phyloP scores from a whole-genome alignment of 2,888 invertebrate genomes.

The Cephus sareptanus region DNA sequence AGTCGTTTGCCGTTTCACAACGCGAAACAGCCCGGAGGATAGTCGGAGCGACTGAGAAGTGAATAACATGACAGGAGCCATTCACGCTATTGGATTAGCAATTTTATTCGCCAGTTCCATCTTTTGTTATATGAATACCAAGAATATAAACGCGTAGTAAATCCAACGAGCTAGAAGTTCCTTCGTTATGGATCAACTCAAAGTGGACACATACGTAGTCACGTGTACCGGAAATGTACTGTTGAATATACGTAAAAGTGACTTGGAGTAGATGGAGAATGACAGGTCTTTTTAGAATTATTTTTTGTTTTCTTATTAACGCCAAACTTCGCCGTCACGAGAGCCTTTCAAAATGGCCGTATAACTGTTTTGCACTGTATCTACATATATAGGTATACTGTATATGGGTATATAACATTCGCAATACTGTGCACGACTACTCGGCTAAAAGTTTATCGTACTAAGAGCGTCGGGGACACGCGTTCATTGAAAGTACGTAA shows the following conservation, averaged over 20 bases:
- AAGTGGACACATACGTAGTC: background rate
- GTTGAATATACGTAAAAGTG: background rate
- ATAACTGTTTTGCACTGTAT: background rate
- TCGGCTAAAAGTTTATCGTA: background rate
- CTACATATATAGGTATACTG: background rate
- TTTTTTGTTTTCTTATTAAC: background rate
- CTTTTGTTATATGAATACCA: slow-evolving; percentile 11
- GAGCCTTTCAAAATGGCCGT: background rate
- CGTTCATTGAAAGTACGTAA: background rate
- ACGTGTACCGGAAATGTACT: background rate
- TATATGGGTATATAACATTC: background rate
- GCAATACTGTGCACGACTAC: background rate
- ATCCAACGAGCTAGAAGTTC: background rate
- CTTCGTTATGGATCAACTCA: background rate
- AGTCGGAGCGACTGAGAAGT: slow-evolving; percentile 14
- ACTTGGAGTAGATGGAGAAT: no score
- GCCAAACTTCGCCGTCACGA: background rate
- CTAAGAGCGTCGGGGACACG: background rate
- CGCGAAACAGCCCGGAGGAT: slow-evolving; percentile 22
- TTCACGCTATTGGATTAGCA: slow-evolving; percentile 12
- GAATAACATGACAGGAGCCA: slow-evolving; percentile 7
- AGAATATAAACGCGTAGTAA: background rate
- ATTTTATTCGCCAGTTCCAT: background rate
- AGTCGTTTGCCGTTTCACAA: slow-evolving; percentile 38
- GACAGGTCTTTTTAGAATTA: no score